These are phyloP conservation scores for Forbesichthys papilliferus DNA, from an alignment of 2,113 vertebrate genomes.

Conservation along the genomic window DNA sequence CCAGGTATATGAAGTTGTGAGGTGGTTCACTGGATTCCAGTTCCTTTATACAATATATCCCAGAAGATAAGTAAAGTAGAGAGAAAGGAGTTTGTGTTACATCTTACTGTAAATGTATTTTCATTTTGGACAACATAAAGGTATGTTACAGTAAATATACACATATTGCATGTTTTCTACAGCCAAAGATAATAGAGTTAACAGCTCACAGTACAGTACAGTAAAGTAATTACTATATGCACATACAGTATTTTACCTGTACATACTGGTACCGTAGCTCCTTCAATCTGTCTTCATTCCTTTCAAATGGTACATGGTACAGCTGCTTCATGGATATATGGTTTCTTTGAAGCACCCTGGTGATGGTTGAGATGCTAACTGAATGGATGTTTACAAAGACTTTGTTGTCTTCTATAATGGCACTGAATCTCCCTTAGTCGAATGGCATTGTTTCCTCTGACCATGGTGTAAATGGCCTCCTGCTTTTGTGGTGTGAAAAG, in stretches of 20 bases:
- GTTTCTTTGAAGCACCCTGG: neutral
- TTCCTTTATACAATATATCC: conserved; percentile 4
- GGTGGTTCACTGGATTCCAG: neutral
- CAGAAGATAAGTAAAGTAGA: neutral
- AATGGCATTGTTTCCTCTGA: neutral
- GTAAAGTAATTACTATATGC: too few species aligned
- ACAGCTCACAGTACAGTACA: too few species aligned
- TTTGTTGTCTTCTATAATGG: neutral
- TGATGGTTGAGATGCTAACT: neutral
- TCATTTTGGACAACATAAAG: neutral
- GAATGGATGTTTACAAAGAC: neutral
- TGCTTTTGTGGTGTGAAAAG: neutral
- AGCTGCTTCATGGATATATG: neutral
- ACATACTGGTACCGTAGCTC: neutral
- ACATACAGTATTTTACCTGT: too few species aligned
- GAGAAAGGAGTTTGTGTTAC: too few species aligned
- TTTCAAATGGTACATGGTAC: neutral
- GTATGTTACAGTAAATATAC: neutral
- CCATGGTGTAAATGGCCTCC: conserved; percentile 3
- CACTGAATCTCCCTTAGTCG: neutral
- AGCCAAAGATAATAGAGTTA: too few species aligned
- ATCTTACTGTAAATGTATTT: conserved; percentile 4
- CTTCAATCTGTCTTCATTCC: neutral
- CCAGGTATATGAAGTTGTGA: conserved; percentile 1
- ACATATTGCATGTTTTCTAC: neutral